Base-by-base conservation (phyloP, 2,888 invertebrate genomes). In the Zonitis immaculata region DNA sequence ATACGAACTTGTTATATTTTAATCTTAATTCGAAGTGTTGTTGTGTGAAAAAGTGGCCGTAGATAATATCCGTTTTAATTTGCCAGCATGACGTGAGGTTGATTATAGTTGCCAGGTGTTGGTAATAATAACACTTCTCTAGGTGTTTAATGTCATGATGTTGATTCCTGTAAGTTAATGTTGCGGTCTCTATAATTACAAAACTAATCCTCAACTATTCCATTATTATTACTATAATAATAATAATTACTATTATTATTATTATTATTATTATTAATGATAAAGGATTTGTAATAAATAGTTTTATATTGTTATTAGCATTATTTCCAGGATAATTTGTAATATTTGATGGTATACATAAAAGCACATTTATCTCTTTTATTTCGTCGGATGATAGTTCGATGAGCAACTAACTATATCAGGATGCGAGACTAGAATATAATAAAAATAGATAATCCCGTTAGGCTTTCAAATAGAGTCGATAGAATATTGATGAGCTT, bases 61-160 rank as follows among this genome's bases (percentile, higher is more conserved):
- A 44, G 54, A 54, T 51, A 54, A 54, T 54, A 54, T 51, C 54
- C 44, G 55, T 47, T 51, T 51, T 48, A 55, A 55, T 55, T 52
- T 52, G 49, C 52, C 44, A 47, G 49, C 48, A 48, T 55, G 52
- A 55, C 55, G 51, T 49, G 55, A 45, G 16, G 55, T 49, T 55
- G 55, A 55, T 55, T 55, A 55, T 51, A 48, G 54, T 51, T 55
- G 48, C 45, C 51, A 55, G 55, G 51, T 55, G 55, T 51, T 47
- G 48, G 46, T 55, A 55, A 55, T 55, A 55, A 55, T 55, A 55
- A 55, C 44, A 52, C 45, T 28, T 47, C 42, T 55, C 49, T 49
- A 49, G 49, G 35, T 52, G 49, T 52, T 55, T 55, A 55, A 22
- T 55, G 52, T 55, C 55, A 55, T 42, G 49, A 42, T 14, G 51